These are phyloP conservation scores for Stomorhina lunata DNA, from an alignment of 2,888 invertebrate species.

Conservation along the genomic window DNA sequence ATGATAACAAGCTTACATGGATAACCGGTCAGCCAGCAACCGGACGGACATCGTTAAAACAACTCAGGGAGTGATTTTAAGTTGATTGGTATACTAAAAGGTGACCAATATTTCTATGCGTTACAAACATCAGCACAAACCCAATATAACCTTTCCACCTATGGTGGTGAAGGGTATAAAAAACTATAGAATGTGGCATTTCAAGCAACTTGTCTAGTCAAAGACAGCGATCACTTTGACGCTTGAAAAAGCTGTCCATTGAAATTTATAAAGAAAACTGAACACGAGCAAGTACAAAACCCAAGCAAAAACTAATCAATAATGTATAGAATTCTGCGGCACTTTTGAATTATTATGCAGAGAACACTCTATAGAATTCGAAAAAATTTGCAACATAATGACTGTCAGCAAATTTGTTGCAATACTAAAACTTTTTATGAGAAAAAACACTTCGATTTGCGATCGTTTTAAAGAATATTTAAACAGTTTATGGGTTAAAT, in stretches of 20 bases:
- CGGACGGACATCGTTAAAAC: no score
- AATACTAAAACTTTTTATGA: not conserved
- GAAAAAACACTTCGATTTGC: not conserved
- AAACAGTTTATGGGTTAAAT: slow-evolving; percentile 36
- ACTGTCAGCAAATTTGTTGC: no score
- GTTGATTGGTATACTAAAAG: no score
- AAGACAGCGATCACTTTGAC: not conserved
- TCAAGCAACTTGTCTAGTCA: slow-evolving; percentile 36
- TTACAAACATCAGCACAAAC: no score
- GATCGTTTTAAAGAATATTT: no score
- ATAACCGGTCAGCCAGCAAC: no score
- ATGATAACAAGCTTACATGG: no score
- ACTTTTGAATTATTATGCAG: not conserved
- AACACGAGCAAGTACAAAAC: not conserved
- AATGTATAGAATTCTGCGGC: not conserved
- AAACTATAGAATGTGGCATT: slow-evolving; percentile 12
- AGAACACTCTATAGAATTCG: not conserved
- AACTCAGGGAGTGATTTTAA: no score
- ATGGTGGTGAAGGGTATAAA: no score
- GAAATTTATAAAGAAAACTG: not conserved
- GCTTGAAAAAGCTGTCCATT: not conserved
- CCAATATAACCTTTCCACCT: no score
- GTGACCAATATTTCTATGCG: no score
- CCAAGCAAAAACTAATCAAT: not conserved
- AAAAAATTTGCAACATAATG: no score